Conservation (phyloP, 2,113 vertebrate genomes). For the Corapipo altera region DNA sequence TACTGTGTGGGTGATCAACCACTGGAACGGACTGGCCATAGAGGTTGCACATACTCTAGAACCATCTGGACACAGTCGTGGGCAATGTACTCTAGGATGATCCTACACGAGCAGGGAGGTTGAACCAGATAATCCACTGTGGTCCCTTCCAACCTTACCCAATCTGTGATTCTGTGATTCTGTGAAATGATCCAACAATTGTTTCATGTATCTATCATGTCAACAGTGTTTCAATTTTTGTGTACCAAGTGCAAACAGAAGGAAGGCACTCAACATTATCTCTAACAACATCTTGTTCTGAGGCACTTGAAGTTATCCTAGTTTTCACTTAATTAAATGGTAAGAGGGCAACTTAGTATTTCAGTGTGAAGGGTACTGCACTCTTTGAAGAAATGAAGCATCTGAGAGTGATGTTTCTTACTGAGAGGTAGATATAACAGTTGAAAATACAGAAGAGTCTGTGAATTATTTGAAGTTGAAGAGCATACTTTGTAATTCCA, state of each 20-base stretch:
- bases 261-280: neutral
- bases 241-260: neutral
- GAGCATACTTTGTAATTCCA: neutral
- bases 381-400: neutral
- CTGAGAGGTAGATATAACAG: rapidly evolving
- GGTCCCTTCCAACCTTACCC: neutral
- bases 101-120: neutral
- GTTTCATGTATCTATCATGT: rapidly evolving
- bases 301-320: neutral
- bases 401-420: neutral
- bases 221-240: neutral
- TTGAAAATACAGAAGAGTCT: neutral
- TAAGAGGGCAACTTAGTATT: neutral
- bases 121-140: neutral
- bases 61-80: neutral
- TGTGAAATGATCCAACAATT: neutral
- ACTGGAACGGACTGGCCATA: neutral
- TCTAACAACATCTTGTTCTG: neutral
- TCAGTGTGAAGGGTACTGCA: neutral
- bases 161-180: neutral
- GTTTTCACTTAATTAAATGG: neutral
- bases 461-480: neutral
- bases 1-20: neutral
- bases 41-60: neutral
- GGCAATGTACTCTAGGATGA: neutral